Evolutionary conservation across 37 sponge, comb jelly and placozoan species (phyloP).

Genomic region (Chondrilla cf. caribensis): DNA sequence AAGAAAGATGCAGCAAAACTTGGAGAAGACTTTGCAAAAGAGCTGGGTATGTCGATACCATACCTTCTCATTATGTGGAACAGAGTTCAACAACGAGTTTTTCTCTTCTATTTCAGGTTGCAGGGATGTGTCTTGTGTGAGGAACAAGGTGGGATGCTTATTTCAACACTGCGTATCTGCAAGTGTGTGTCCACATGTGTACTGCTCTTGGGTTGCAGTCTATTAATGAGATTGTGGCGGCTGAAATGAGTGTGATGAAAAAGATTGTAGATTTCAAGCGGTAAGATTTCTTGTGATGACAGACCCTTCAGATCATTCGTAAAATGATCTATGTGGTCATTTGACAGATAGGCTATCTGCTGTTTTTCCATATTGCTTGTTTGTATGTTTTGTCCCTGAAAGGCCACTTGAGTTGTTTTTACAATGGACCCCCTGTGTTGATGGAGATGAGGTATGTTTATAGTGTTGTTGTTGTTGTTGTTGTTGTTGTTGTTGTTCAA

Average conservation of each 20-base stretch:
- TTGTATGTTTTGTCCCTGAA: no score
- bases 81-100: no score
- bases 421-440: conserved; percentile 70
- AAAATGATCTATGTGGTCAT: no score
- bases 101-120: conserved; percentile 27
- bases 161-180: no score
- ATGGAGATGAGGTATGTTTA: conserved; percentile 49
- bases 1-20: conserved; percentile 41
- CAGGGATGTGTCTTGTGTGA: conserved; percentile 34
- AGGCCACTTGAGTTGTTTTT: conserved; percentile 60
- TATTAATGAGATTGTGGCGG: conserved; percentile 24
- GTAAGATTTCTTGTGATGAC: conserved; percentile 38
- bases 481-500: background rate
- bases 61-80: no score
- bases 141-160: conserved; percentile 44
- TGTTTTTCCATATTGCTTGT: no score
- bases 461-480: background rate
- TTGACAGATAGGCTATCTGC: no score
- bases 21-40: conserved; percentile 57
- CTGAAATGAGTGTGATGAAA: conserved; percentile 33
- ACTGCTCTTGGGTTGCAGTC: background rate
- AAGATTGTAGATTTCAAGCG: conserved; percentile 51
- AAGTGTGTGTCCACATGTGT: background rate
- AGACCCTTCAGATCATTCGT: no score
- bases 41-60: conserved; percentile 35